Evolutionary conservation across 2,113 vertebrate species (phyloP).

Genomic region (Apteryx owenii): DNA sequence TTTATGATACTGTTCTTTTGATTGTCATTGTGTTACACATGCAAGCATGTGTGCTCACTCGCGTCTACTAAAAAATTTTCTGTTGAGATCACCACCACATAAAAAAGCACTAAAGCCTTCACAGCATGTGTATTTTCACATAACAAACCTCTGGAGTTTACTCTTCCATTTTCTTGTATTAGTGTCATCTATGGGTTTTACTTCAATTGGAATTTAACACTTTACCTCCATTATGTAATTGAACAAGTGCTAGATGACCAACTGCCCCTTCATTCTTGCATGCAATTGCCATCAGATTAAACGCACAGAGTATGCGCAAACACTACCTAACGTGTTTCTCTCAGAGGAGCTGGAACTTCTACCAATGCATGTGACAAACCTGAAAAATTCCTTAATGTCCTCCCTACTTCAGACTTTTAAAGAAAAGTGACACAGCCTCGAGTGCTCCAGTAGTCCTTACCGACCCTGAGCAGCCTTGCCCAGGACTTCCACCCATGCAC

Average conservation of each 20-base stretch:
- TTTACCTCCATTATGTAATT: background rate
- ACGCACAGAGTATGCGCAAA: background rate
- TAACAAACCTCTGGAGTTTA: background rate
- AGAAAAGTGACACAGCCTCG: background rate
- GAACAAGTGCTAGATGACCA: background rate
- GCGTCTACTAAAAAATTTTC: background rate
- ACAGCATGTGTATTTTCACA: too few relatives aligned
- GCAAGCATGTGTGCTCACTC: accelerated
- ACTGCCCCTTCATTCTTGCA: background rate
- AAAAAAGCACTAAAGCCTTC: background rate
- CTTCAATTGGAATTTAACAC: background rate
- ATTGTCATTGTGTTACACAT: background rate
- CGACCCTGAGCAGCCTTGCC: accelerated
- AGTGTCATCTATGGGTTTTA: background rate
- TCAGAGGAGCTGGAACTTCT: background rate
- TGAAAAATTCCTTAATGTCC: background rate
- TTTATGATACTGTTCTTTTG: background rate
- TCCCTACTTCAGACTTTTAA: background rate
- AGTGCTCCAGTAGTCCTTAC: background rate
- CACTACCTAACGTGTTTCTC: background rate
- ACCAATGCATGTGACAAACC: background rate
- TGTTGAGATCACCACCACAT: background rate
- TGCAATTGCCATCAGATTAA: background rate
- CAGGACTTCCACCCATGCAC: too few relatives aligned
- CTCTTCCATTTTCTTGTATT: background rate